phyloP scores from a whole-genome alignment of 2,888 invertebrate species.

The Diachrysia chrysitis region DNA sequence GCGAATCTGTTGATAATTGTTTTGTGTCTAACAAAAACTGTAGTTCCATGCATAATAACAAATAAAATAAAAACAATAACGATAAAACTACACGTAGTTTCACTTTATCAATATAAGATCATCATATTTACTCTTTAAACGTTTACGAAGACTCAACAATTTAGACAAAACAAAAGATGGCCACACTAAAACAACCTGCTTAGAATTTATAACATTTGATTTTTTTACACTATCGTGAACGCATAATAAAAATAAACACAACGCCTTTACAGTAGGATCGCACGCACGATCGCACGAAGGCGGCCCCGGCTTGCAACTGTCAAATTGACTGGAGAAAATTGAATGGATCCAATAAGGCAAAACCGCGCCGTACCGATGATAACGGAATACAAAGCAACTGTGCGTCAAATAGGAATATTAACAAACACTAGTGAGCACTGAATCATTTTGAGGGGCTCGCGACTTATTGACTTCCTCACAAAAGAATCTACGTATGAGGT shows the following conservation, averaged over 20 bases:
- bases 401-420: slow-evolving; percentile 13
- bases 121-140: slow-evolving; percentile 35
- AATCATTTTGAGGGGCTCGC: background rate
- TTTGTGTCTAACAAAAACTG: background rate
- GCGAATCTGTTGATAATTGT: background rate
- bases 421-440: background rate
- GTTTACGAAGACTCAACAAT: slow-evolving; percentile 21
- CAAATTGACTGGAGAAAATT: slow-evolving; percentile 58
- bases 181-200: background rate
- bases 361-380: slow-evolving; percentile 29
- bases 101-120: slow-evolving; percentile 19
- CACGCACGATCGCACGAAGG: slow-evolving; percentile 75
- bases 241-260: slow-evolving; percentile 39
- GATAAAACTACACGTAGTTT: background rate
- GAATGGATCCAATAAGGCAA: slow-evolving; percentile 43
- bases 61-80: background rate
- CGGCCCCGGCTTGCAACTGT: slow-evolving; percentile 69
- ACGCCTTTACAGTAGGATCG: slow-evolving; percentile 47
- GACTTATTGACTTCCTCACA: background rate
- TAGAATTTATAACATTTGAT: background rate
- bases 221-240: slow-evolving; percentile 19
- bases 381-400: slow-evolving; percentile 25
- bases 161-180: slow-evolving; percentile 28
- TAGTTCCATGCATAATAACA: background rate
- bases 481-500: background rate